Evolutionary conservation across 2,113 vertebrate species (phyloP), one percentile per base, ranked within the genome.

Genomic region (Psephotus haematonotus): DNA sequence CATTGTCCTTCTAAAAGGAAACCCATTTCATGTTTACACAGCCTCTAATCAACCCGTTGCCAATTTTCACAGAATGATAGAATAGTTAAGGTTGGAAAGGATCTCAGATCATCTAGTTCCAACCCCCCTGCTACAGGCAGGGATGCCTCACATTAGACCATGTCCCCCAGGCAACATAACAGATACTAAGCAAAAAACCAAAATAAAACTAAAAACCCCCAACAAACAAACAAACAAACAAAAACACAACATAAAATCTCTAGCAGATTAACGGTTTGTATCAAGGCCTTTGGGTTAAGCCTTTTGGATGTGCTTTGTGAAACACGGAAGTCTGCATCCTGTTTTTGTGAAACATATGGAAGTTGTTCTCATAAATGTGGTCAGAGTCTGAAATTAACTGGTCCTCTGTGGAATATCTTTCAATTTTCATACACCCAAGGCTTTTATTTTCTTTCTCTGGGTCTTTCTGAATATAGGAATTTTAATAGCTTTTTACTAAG

Each of bases 171-270:
- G 27, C 3, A 16, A 15, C 12, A 27, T 53, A 82, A 75, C 19
- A 22, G 1, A 2, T 23, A 60, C 8, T 11, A 82, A 76, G 13
- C 1, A 13, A 79, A 78, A 75, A 41, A 8, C 0, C 16, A 52
- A 52, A 68, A 15, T 7, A 52, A 65, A 50, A 2, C 1, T 15
- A 49, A 47, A 84, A 37, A 22, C 9, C 23, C 3, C 11, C 41
- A 62, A 11, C 8, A 41, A 2, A 39, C 35, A 39, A 15, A 0
- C 5, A 47, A 62, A 6, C 7, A 65, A 53, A 4, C 7, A 47
- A 46, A 23, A 37, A 5, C 7, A 39, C 37, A 43, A 4, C 0
- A 2, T 12, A 19, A 87, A 92, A 19, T 3, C 6, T 23, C 7
- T 31, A 71, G 9, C 2, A 80, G 68, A 33, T 13, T 67, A 41